These are phyloP conservation scores for Scyliorhinus canicula DNA, from an alignment of 2,797 vertebrate genomes.

Conservation along the genomic window DNA sequence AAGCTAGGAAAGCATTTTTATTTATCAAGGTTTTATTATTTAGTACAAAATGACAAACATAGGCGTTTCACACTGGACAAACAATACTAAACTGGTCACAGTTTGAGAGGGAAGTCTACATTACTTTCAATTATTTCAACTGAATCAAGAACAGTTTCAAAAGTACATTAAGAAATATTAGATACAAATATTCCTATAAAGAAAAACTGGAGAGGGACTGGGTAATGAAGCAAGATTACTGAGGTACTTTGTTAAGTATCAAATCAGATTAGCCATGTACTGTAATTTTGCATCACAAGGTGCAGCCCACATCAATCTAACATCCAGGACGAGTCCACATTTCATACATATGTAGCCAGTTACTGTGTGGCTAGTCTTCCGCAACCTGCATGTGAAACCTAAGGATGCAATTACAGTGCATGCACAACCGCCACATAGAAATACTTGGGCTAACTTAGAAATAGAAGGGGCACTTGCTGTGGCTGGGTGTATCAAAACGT, in stretches of 20 bases:
- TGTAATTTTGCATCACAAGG: neutral
- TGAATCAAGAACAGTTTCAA: neutral
- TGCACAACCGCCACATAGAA: neutral
- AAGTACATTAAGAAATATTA: conserved; percentile 22
- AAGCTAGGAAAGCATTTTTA: conserved; percentile 15
- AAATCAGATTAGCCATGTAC: neutral
- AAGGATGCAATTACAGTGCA: conserved; percentile 10
- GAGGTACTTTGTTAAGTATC: neutral
- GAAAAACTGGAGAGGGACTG: neutral
- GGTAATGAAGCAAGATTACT: conserved; percentile 30
- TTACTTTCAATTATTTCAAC: conserved; percentile 28
- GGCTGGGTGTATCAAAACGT: neutral
- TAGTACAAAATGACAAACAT: conserved; percentile 36
- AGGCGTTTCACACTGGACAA: conserved; percentile 19
- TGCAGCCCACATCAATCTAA: neutral
- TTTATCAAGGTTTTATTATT: conserved; percentile 36
- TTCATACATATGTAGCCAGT: neutral
- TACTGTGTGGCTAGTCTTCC: neutral
- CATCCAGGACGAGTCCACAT: neutral
- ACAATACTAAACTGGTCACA: conserved; percentile 35
- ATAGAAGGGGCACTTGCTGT: neutral
- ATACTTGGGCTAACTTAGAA: neutral
- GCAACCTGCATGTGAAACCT: neutral
- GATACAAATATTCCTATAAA: conserved; percentile 14
- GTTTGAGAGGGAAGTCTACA: conserved; percentile 22